These are phyloP conservation scores for Darevskia nairensis DNA, from an alignment of 2,797 vertebrate genomes.

Conservation along the genomic window DNA sequence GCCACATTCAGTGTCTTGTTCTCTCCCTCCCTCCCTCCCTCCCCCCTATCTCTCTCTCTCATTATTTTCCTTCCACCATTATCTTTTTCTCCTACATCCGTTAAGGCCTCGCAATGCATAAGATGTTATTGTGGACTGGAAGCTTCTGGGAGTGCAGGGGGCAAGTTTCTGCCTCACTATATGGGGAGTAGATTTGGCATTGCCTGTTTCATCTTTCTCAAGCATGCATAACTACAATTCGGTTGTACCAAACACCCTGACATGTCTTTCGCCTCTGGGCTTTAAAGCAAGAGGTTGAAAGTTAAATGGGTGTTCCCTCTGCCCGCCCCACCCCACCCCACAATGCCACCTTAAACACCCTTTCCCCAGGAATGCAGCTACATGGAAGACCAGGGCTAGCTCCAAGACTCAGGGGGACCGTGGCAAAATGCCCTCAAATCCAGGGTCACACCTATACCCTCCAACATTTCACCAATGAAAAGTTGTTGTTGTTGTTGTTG, in stretches of 20 bases:
- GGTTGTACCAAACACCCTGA: neutral
- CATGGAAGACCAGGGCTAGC: neutral
- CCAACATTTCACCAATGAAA: no score
- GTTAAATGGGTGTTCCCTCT: neutral
- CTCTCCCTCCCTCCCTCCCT: neutral
- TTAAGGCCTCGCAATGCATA: neutral
- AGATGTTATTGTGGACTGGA: neutral
- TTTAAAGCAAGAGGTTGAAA: neutral
- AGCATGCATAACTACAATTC: neutral
- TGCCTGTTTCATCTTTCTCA: neutral
- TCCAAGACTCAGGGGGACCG: neutral
- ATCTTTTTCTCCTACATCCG: constrained; percentile 1
- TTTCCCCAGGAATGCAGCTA: neutral
- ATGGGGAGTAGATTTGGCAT: neutral
- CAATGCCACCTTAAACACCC: neutral
- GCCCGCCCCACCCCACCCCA: neutral
- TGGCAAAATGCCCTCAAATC: neutral
- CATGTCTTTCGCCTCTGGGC: neutral
- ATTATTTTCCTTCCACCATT: neutral
- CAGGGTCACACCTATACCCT: neutral
- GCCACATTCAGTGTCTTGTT: neutral
- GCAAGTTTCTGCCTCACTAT: neutral
- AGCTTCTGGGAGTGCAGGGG: neutral
- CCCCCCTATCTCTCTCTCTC: no score
- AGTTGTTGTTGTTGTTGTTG: no score